A percentile compares a stretch with the other conserved stretches of the same genome.
phyloP scores from a whole-genome alignment of 2,797 vertebrate genomes.

The Scarus forsteni region DNA sequence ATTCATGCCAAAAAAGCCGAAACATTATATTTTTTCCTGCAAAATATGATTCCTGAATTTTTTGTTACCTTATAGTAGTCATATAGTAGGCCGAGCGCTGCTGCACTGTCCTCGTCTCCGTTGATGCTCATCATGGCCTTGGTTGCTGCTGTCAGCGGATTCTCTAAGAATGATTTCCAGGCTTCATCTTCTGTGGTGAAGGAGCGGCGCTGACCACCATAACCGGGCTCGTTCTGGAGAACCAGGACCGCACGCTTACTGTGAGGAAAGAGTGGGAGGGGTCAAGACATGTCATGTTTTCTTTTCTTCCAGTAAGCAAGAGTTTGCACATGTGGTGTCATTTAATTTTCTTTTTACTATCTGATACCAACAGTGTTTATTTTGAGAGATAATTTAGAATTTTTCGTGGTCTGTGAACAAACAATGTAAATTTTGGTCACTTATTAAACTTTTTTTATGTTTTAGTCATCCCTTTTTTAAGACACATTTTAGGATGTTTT shows the following conservation, averaged over 20 bases:
- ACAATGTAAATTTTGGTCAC: no score
- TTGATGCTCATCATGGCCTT: constrained; percentile 99
- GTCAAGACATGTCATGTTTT: neutral
- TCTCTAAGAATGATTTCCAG: constrained; percentile 98
- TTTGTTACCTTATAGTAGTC: constrained; percentile 87
- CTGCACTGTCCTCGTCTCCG: constrained; percentile 97
- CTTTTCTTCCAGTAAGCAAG: no score
- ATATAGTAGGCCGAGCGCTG: constrained; percentile 94
- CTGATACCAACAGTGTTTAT: no score
- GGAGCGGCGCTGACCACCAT: constrained; percentile 90
- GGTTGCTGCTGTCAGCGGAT: constrained; percentile 97
- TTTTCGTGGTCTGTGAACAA: no score
- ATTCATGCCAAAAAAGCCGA: neutral
- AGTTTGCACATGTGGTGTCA: no score
- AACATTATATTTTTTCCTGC: neutral
- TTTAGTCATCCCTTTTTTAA: no score
- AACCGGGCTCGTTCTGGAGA: constrained; percentile 94
- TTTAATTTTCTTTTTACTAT: no score
- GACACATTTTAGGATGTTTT: no score
- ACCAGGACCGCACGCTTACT: constrained; percentile 98
- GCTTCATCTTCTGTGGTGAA: constrained; percentile 98
- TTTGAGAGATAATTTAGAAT: no score
- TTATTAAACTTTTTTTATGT: no score
- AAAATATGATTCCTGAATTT: neutral
- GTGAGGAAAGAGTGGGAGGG: constrained; percentile 27